Evolutionary conservation across 2,113 vertebrate species (phyloP).

Genomic region (Mionectes macconnelli): DNA sequence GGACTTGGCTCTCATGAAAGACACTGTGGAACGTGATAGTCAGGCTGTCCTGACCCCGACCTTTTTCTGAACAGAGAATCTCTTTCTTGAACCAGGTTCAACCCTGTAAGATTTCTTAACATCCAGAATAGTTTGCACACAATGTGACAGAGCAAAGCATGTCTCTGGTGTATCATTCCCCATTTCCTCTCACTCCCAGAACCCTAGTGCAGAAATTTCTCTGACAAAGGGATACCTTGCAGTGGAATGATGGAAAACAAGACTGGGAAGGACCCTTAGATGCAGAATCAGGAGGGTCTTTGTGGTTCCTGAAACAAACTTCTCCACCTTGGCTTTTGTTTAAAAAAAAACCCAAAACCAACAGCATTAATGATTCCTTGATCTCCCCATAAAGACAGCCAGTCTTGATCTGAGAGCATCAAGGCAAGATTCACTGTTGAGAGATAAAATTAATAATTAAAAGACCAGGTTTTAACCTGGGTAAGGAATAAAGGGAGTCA

Average conservation of each 20-base stretch:
- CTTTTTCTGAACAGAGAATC: background rate
- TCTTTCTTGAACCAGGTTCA: background rate
- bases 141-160: background rate
- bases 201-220: background rate
- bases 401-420: background rate
- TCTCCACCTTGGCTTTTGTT: background rate
- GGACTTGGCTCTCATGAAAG: background rate
- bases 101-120: background rate
- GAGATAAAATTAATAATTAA: background rate
- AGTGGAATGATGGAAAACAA: background rate
- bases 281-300: background rate
- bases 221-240: background rate
- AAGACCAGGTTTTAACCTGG: background rate
- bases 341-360: no score
- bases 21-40: background rate
- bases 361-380: background rate
- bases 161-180: background rate
- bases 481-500: background rate
- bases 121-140: background rate
- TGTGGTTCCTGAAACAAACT: background rate
- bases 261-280: background rate
- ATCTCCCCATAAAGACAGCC: background rate
- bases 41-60: background rate
- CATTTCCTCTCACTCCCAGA: background rate
- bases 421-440: background rate